These are phyloP conservation scores for Drosophila pegasa DNA, from an alignment of 2,888 invertebrate species.

Conservation along the genomic window DNA sequence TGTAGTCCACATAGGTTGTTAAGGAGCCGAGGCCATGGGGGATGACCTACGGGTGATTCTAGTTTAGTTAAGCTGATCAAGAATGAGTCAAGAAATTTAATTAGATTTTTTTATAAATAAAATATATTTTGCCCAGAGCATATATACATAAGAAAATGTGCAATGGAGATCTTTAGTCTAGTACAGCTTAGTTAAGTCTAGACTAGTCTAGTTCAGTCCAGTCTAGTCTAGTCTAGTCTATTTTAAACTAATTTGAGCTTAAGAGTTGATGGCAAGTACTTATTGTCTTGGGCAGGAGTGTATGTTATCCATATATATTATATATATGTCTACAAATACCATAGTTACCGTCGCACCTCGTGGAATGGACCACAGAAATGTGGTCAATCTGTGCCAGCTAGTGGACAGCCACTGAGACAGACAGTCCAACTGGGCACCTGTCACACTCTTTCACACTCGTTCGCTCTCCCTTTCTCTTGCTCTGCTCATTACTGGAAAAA, in stretches of 20 bases:
- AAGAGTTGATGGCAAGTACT: neutral
- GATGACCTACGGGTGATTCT: too few relatives aligned
- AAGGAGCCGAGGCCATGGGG: too few relatives aligned
- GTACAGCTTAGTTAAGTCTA: neutral
- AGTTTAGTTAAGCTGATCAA: too few relatives aligned
- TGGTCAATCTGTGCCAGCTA: slow-evolving; percentile 8
- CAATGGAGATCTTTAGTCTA: neutral
- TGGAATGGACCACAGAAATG: neutral
- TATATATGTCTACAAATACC: neutral
- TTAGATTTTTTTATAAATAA: too few relatives aligned
- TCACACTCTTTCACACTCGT: neutral
- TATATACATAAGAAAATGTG: neutral
- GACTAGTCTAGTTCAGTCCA: neutral
- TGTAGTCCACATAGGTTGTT: too few relatives aligned
- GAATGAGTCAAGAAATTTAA: too few relatives aligned
- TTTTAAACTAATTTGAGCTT: neutral
- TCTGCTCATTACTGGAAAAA: neutral
- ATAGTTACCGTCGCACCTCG: neutral
- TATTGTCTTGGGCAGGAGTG: neutral
- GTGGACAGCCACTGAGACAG: neutral
- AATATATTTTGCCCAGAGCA: too few relatives aligned
- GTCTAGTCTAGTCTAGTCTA: neutral
- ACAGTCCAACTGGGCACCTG: neutral
- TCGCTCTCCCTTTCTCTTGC: too few relatives aligned
- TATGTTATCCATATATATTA: neutral